Evolutionary conservation across 2,888 invertebrate species (phyloP).

Genomic region (Latheticus oryzae): DNA sequence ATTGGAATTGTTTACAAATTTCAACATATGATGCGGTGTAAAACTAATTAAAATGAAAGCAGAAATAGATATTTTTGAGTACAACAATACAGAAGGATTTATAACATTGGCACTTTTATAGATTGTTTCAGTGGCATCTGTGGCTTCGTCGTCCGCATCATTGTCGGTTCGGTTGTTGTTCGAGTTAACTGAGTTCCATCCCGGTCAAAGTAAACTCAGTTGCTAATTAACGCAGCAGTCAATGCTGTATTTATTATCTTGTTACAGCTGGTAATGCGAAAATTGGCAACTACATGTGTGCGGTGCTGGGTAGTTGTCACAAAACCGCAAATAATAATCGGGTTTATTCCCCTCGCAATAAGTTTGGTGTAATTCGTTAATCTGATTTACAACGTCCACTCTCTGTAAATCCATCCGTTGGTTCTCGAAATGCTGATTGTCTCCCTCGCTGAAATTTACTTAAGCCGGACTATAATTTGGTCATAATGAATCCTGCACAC

Average conservation of each 20-base stretch:
- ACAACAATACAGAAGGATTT: not conserved
- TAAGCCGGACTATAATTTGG: conserved; percentile 40
- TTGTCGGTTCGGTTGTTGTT: not conserved
- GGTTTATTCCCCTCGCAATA: conserved; percentile 38
- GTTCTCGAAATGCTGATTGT: conserved; percentile 34
- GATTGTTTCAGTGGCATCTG: not conserved
- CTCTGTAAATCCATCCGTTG: conserved; percentile 16
- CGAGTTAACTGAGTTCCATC: conserved; percentile 2
- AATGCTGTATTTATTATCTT: conserved; percentile 26
- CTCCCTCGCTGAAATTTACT: conserved; percentile 37
- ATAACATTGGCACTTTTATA: not conserved
- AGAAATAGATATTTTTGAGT: conserved; percentile 5
- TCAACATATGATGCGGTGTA: not conserved
- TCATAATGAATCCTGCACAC: conserved; percentile 41
- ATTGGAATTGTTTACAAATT: no score
- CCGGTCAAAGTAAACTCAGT: conserved; percentile 18
- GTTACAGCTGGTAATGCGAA: conserved; percentile 17
- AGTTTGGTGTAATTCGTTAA: conserved; percentile 38
- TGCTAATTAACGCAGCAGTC: conserved; percentile 27
- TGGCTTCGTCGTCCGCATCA: no score
- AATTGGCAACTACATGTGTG: conserved; percentile 29
- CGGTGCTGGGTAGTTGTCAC: conserved; percentile 18
- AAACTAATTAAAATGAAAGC: conserved; percentile 2
- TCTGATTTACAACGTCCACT: conserved; percentile 37
- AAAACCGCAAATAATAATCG: conserved; percentile 37